Conservation (phyloP, 2,888 invertebrate genomes). For the Sympetrum striolatum region DNA sequence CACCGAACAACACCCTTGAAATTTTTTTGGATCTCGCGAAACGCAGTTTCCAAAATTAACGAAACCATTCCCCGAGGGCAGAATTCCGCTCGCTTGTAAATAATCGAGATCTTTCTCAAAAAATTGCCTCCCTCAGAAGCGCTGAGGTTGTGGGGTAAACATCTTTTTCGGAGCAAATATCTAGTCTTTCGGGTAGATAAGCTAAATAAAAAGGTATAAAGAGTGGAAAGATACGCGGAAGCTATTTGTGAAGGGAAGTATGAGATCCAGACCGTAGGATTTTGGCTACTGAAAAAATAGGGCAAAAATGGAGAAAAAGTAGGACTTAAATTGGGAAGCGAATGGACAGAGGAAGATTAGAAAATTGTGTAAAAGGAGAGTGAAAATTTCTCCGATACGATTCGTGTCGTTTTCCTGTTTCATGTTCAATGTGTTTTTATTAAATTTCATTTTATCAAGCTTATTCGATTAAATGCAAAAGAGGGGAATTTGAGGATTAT, state of each 20-base stretch:
- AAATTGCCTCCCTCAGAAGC: background rate
- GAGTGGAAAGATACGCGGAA: no score
- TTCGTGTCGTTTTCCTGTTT: no score
- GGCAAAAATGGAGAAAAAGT: background rate
- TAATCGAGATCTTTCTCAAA: background rate
- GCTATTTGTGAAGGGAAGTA: no score
- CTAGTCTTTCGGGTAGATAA: no score
- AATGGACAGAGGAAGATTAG: background rate
- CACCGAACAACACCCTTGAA: background rate
- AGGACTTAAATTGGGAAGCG: background rate
- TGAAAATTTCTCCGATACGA: background rate
- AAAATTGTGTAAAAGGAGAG: background rate
- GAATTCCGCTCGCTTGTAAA: background rate
- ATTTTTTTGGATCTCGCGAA: background rate
- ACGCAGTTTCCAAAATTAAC: background rate
- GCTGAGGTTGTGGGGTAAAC: no score
- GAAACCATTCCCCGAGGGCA: background rate
- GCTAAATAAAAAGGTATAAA: no score
- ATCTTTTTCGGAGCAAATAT: background rate
- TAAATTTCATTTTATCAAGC: no score
- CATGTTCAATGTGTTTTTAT: no score
- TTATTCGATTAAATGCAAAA: no score
- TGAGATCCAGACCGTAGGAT: no score
- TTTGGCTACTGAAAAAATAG: no score
- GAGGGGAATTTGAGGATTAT: no score